These are phyloP conservation scores for Characodon lateralis DNA, from an alignment of 2,797 vertebrate species.

Conservation along the genomic window DNA sequence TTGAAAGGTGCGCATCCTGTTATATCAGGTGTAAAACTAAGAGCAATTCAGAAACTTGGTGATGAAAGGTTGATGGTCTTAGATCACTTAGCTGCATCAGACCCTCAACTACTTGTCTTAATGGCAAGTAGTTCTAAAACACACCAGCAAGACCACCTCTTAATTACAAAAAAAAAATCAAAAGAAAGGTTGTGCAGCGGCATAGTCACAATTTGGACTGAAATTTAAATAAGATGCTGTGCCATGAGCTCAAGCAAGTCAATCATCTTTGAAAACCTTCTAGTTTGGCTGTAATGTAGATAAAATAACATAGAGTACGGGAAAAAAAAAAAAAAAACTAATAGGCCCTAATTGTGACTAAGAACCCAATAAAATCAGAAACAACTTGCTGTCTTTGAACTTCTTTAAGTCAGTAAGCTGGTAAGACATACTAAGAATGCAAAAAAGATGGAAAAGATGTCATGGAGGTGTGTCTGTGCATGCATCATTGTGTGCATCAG, in stretches of 20 bases:
- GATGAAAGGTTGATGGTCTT: not conserved
- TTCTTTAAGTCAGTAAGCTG: constrained; percentile 60
- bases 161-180: no score
- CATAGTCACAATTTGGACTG: not conserved
- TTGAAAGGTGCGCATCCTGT: not conserved
- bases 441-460: constrained; percentile 61
- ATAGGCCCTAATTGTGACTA: constrained; percentile 45
- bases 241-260: not conserved
- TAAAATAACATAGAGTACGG: not conserved
- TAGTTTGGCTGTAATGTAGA: not conserved
- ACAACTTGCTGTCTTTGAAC: constrained; percentile 46
- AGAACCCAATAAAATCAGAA: constrained; percentile 53
- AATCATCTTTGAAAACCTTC: not conserved
- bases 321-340: constrained; percentile 17
- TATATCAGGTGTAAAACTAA: not conserved
- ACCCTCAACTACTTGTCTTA: no score
- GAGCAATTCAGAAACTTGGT: not conserved
- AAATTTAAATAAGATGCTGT: not conserved
- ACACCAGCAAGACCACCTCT: no score
- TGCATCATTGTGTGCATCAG: constrained; percentile 22
- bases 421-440: constrained; percentile 46
- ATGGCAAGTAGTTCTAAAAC: no score
- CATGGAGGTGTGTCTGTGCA: constrained; percentile 18
- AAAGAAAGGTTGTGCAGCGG: no score
- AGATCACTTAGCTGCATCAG: no score